These are phyloP conservation scores for Timema podura DNA, from an alignment of 2,888 invertebrate species.

Conservation along the genomic window DNA sequence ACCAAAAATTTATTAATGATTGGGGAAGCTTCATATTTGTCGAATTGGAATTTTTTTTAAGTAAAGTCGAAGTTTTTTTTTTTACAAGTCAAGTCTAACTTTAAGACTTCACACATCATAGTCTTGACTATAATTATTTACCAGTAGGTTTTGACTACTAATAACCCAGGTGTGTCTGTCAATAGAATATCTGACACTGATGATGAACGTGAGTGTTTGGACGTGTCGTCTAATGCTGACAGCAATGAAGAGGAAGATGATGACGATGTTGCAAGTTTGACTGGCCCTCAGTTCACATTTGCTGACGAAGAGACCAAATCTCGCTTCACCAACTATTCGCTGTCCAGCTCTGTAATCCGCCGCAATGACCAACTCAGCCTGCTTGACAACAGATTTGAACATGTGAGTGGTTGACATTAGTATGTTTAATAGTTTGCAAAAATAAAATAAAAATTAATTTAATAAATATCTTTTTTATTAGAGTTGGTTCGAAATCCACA, in stretches of 20 bases:
- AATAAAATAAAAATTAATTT: background rate
- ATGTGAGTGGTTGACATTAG: conserved; percentile 48
- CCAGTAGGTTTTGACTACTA: too few species aligned
- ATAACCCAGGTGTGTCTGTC: conserved; percentile 32
- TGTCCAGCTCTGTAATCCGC: conserved; percentile 85
- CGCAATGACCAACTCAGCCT: conserved; percentile 78
- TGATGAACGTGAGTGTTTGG: too few species aligned
- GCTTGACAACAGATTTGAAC: conserved; percentile 85
- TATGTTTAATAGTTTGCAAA: background rate
- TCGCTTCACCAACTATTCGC: conserved; percentile 87
- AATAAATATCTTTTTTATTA: background rate
- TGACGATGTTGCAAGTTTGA: conserved; percentile 45
- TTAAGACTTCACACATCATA: too few species aligned
- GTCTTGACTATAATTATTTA: too few species aligned
- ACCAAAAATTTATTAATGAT: too few species aligned
- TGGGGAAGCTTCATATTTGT: too few species aligned
- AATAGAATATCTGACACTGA: too few species aligned
- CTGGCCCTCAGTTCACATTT: conserved; percentile 47
- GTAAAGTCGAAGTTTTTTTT: too few species aligned
- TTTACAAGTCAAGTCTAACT: too few species aligned
- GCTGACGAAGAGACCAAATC: conserved; percentile 76
- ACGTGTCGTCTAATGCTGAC: background rate
- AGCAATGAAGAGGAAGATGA: background rate
- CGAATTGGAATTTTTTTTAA: too few species aligned
- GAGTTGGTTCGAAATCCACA: background rate